Base-by-base conservation (phyloP, 1,140 invertebrate species). In the Palaemon carinicauda region DNA sequence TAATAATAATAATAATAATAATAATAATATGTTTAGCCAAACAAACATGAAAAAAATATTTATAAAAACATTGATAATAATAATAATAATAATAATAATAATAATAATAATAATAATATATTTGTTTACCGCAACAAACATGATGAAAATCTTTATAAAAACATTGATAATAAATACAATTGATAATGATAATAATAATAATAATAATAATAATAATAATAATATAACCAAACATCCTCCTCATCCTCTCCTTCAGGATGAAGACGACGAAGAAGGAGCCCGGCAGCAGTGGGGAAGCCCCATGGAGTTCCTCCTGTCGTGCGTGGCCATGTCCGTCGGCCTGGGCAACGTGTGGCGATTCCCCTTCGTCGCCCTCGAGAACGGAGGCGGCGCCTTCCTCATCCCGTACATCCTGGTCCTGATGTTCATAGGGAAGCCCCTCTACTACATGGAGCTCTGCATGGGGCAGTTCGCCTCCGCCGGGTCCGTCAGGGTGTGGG, bases 371-470 rank as follows among this genome's bases (percentile, higher is more conserved):
- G 92, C 92, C 0, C 92, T 92, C 89, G 90, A 91, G 69, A 92
- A 92, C 85, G 91, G 91, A 12, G 91, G 90, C 14, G 93, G 93
- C 31, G 93, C 93, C 24, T 94, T 94, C 89, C 88, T 93, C 52
- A 92, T 93, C 52, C 93, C 93, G 5, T 94, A 94, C 89, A 85
- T 94, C 29, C 90, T 94, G 17, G 92, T 95, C 33, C 92, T 94
- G 87, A 91, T 94, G 17, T 90, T 94, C 51, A 92, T 94, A 81
- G 93, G 93, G 21, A 92, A 85, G 90, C 89, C 89, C 4, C 74
- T 90, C 33, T 90, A 90, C 82, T 90, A 89, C 53, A 87, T 90
- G 89, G 90, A 90, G 24, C 77, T 90, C 7, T 84, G 88, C 51
- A 27, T 90, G 41, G 89, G 89, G 15, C 89, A 90, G 80, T 90